Evolutionary conservation across 2,888 invertebrate species (phyloP), one percentile per base, ranked within the genome.

Genomic region (Ornithoptera priamus): DNA sequence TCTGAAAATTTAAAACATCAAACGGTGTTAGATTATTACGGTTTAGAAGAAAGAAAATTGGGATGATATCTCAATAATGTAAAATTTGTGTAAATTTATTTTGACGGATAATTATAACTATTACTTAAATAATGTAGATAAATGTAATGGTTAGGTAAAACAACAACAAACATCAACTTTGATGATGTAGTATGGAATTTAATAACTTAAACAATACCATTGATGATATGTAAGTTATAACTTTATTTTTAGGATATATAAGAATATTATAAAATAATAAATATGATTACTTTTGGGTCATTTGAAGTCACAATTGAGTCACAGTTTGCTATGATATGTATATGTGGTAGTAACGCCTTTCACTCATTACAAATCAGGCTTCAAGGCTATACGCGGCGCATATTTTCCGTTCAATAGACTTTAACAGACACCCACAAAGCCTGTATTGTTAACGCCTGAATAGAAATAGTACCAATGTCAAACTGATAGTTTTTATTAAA

Each of bases 311-410:
- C 78, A 74, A 76, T 78, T 88, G 87, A 88, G 82, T 88, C 89
- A 88, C 81, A 30, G 82, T 77, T 75, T 71, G 77, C 77, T 80
- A 82, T 82, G 84, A 22, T 81, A 77, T 81, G 81, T 80, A 30
- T 30, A 80, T 78, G 67, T 72, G 30, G 59, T 58, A 67, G 77
- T 77, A 77, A 76, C 76, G 84, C 91, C 92, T 92, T 92, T 92
- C 92, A 89, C 92, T 89, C 84, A 86, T 86, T 88, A 85, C 80
- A 80, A 87, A 85, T 86, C 81, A 82, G 81, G 82, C 81, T 85
- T 82, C 88, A 91, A 92, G 91, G 91, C 83, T 88, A 81, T 62
- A 73, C 67, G 74, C 74, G 63, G 69, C 68, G 67, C 64, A 56
- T 67, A 76, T 84, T 85, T 81, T 81, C 81, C 81, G 84, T 83